A percentile compares a stretch with the other conserved stretches of the same genome.
phyloP scores from a whole-genome alignment of 2,888 invertebrate species.

The Dilophus febrilis region DNA sequence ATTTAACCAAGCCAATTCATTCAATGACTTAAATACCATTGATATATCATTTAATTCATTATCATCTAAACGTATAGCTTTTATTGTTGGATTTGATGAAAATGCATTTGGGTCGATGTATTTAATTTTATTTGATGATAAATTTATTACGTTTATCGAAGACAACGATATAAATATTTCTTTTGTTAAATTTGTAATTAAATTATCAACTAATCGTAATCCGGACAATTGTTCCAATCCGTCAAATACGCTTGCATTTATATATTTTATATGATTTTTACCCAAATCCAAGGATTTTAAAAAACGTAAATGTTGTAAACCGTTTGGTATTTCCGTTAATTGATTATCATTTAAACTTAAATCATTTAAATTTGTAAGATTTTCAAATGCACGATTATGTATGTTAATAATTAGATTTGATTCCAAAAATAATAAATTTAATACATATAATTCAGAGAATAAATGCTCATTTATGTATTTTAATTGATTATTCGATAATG shows the following conservation, averaged over 20 bases:
- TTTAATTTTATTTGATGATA: slow-evolving; percentile 62
- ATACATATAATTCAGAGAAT: slow-evolving; percentile 53
- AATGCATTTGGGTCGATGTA: slow-evolving; percentile 64
- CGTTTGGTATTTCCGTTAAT: slow-evolving; percentile 50
- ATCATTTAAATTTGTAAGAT: slow-evolving; percentile 61
- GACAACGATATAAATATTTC: slow-evolving; percentile 55
- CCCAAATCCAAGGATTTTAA: slow-evolving; percentile 65
- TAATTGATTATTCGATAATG: slow-evolving; percentile 54
- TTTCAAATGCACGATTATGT: slow-evolving; percentile 53
- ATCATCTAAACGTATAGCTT: slow-evolving; percentile 59
- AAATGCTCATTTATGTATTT: slow-evolving; percentile 49
- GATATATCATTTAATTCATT: slow-evolving; percentile 63
- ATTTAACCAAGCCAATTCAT: slow-evolving; percentile 62
- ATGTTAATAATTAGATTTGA: slow-evolving; percentile 53
- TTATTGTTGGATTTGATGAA: slow-evolving; percentile 51
- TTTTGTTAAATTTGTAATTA: slow-evolving; percentile 55
- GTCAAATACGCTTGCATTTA: slow-evolving; percentile 54
- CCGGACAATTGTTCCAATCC: slow-evolving; percentile 59
- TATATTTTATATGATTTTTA: slow-evolving; percentile 57
- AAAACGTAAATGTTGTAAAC: slow-evolving; percentile 48
- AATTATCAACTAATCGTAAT: slow-evolving; percentile 62
- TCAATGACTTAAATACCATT: slow-evolving; percentile 56
- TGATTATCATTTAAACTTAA: slow-evolving; percentile 57
- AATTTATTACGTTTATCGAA: slow-evolving; percentile 58
- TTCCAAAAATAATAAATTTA: slow-evolving; percentile 57